Conservation (phyloP, 2,888 invertebrate genomes). For the Salpingus planirostris region DNA sequence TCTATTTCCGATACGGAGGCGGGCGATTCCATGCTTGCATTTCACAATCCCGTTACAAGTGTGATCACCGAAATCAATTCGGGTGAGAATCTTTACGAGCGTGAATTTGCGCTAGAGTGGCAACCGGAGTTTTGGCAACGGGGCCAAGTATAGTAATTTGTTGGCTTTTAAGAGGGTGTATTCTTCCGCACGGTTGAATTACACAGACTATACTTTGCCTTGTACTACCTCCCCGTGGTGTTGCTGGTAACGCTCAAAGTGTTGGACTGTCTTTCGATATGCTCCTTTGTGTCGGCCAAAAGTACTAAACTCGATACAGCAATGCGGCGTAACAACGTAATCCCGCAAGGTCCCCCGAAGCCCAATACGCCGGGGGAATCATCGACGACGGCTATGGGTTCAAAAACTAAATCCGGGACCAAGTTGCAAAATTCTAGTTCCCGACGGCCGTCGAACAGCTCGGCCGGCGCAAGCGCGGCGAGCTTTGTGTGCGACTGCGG, state of each 20-base stretch:
- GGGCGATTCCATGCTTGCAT: too few species aligned
- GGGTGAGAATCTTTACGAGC: too few species aligned
- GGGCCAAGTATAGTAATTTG: too few species aligned
- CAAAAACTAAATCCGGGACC: slow-evolving; percentile 1
- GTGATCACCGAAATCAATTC: too few species aligned
- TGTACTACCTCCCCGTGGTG: background rate
- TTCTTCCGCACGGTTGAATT: background rate
- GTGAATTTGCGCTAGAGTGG: too few species aligned
- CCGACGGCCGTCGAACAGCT: background rate
- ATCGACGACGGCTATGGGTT: slow-evolving; percentile 2
- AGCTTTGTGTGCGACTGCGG: slow-evolving; percentile 3
- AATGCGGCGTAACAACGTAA: background rate
- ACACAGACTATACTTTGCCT: background rate
- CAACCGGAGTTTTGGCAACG: too few species aligned
- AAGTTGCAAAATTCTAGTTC: slow-evolving; percentile 1
- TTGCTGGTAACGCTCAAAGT: background rate
- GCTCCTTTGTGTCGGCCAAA: background rate
- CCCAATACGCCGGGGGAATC: slow-evolving; percentile 2
- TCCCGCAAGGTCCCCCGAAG: slow-evolving; percentile 1
- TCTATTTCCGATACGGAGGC: too few species aligned
- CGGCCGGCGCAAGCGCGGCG: background rate
- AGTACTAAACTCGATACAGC: background rate
- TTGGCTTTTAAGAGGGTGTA: too few species aligned
- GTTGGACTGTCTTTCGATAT: background rate
- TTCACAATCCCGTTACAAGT: too few species aligned